These are phyloP conservation scores for Linurgus olivaceus DNA, from an alignment of 2,797 vertebrate species.

Conservation along the genomic window DNA sequence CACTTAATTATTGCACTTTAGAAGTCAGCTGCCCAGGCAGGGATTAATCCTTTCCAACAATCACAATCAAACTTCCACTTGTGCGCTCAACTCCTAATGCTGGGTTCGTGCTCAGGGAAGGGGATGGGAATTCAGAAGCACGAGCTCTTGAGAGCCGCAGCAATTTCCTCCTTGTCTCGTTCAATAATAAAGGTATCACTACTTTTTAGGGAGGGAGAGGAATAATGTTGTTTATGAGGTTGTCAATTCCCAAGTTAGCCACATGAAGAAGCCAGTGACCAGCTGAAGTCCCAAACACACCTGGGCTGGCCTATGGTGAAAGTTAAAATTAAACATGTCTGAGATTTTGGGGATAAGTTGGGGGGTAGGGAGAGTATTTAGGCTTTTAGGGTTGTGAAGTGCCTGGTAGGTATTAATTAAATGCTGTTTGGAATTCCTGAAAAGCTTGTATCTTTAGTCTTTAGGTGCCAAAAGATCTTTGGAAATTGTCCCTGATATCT, in stretches of 20 bases:
- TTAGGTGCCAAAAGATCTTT: neutral
- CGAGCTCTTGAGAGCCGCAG: neutral
- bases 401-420: neutral
- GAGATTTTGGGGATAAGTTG: neutral
- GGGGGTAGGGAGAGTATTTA: neutral
- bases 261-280: neutral
- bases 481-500: neutral
- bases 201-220: neutral
- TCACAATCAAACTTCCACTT: neutral
- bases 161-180: neutral
- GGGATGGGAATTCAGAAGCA: neutral
- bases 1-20: neutral
- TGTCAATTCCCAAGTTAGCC: neutral
- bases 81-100: neutral
- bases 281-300: neutral
- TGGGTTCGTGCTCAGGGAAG: neutral
- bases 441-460: neutral
- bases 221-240: neutral
- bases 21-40: neutral
- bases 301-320: neutral
- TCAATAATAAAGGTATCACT: neutral
- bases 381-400: neutral
- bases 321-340: neutral
- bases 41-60: constrained; percentile 29
- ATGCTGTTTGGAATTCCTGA: neutral